phyloP scores from a whole-genome alignment of 2,113 vertebrate species.

The Ellobius talpinus region DNA sequence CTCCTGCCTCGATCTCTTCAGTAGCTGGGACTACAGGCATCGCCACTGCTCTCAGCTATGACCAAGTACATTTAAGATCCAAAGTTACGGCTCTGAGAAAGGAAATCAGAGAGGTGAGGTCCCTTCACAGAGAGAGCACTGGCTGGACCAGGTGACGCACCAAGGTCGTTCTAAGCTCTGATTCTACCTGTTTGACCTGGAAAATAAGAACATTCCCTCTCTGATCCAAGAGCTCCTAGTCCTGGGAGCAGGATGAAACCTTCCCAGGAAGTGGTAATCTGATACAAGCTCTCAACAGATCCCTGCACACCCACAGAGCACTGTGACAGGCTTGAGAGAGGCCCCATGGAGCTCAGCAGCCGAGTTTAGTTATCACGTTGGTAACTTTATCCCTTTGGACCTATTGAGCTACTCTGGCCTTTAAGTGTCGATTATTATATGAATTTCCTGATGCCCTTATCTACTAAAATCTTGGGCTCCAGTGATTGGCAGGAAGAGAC shows the following conservation, averaged over 20 bases:
- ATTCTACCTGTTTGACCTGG: not conserved
- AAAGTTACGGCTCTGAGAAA: not conserved
- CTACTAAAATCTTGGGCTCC: not conserved
- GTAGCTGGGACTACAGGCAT: not conserved
- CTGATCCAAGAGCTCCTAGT: not conserved
- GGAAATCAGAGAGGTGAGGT: not conserved
- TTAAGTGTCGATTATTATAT: not conserved
- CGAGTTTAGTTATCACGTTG: conserved; percentile 15
- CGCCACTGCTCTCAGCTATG: not conserved
- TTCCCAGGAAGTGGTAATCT: not conserved
- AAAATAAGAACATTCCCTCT: not conserved
- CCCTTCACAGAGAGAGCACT: fast-evolving
- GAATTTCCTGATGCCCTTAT: not conserved
- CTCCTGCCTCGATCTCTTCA: not conserved
- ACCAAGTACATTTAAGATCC: not conserved
- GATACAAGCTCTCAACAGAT: fast-evolving
- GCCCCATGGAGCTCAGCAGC: fast-evolving
- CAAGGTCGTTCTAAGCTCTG: not conserved
- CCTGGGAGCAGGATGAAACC: fast-evolving
- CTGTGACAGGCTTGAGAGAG: fast-evolving
- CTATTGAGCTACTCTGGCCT: conserved; percentile 23
- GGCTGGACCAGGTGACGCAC: not conserved
- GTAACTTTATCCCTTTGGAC: conserved; percentile 40
- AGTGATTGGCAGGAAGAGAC: not conserved
- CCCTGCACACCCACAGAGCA: not conserved